Evolutionary conservation across 2,888 invertebrate species (phyloP), one percentile per base, ranked within the genome.

Genomic region (Anoplius nigerrimus): DNA sequence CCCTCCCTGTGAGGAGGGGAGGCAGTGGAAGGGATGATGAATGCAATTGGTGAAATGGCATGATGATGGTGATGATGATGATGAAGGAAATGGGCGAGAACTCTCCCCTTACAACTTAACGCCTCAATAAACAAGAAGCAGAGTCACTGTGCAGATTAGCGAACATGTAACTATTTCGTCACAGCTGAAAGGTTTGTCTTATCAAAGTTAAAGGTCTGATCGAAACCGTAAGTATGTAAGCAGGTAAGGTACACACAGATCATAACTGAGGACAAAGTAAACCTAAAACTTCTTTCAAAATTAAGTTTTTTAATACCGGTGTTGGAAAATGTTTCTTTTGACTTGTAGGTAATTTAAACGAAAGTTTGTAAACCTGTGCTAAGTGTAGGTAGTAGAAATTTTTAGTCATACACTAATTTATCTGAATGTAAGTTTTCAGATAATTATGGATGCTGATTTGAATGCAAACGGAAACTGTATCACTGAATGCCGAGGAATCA

Each of bases 1-100:
- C 87, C 88, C 88, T 88, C 88, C 88, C 86, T 85, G 86, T 84
- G 86, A 82, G 88, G 88, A 87, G 88, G 88, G 87, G 84, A 86
- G 87, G 84, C 84, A 84, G 81, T 69, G 74, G 72, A 74, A 76
- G 81, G 77, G 75, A 62, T 79, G 77, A 78, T 78, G 79, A 79
- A 69, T 75, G 73, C 78, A 68, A 63, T 79, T 74, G 75, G 43
- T 76, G 74, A 76, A 70, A 75, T 72, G 60, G 69, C 61, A 66
- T 69, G 71, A 76, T 62, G 64, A 61, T 56, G 34, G n/a, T 51
- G 60, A 45, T 45, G 24, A 45, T n/a, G 34, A 57, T 74, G 68
- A 57, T 62, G 61, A 71, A 62, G 67, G 62, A 61, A 59, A 72
- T 57, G 48, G 60, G 56, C 66, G 66, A 67, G 46, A 69, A 66